phyloP scores from a whole-genome alignment of 1,140 invertebrate species.

The Adelges cooleyi region DNA sequence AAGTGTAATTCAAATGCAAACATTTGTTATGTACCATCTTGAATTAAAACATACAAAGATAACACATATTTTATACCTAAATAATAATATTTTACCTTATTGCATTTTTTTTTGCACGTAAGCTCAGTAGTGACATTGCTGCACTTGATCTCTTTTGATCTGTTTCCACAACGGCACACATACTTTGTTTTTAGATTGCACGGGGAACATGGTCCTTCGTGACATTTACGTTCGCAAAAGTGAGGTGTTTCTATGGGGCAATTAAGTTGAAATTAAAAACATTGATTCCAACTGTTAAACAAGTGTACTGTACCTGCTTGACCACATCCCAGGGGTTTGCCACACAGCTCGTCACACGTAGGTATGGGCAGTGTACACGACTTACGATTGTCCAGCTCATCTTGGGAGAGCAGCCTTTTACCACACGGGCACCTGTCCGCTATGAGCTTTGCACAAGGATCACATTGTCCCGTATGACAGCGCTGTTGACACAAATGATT shows the following conservation, averaged over 20 bases:
- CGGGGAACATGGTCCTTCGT: constrained; percentile 66
- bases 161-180: constrained; percentile 82
- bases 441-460: constrained; percentile 45
- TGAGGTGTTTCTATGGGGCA: constrained; percentile 49
- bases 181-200: constrained; percentile 67
- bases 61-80: too few relatives aligned
- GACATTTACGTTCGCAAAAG: constrained; percentile 60
- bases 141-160: constrained; percentile 71
- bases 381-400: constrained; percentile 40
- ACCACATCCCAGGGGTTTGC: constrained; percentile 68
- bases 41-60: too few relatives aligned
- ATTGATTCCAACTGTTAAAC: background rate
- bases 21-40: background rate
- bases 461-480: constrained; percentile 54
- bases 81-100: constrained; percentile 50
- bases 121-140: constrained; percentile 57
- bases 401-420: constrained; percentile 46
- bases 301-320: constrained; percentile 45
- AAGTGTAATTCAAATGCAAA: background rate
- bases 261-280: constrained; percentile 9
- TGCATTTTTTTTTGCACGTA: constrained; percentile 76
- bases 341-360: constrained; percentile 67
- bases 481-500: constrained; percentile 59
- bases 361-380: constrained; percentile 78
- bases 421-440: constrained; percentile 77